These are phyloP conservation scores for Barnardius zonarius DNA, from an alignment of 2,113 vertebrate species.

Conservation along the genomic window DNA sequence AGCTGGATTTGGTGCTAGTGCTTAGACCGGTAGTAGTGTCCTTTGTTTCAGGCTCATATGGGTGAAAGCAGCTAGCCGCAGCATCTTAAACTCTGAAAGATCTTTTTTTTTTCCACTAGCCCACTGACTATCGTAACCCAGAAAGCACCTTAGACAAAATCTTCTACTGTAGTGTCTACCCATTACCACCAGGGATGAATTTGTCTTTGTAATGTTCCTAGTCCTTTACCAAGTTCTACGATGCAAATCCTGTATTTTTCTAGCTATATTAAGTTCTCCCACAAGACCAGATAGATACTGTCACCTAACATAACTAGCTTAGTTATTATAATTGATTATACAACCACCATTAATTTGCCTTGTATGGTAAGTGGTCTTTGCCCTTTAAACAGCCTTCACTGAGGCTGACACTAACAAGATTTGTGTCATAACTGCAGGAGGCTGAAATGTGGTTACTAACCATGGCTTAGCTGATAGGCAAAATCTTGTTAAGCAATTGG, in stretches of 20 bases:
- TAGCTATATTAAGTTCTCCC: not conserved
- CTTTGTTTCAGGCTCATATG: not conserved
- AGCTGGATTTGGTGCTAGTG: not conserved
- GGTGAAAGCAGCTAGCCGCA: not conserved
- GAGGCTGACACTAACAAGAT: not conserved
- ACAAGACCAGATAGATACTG: not conserved
- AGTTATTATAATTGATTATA: not conserved
- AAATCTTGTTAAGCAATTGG: not conserved
- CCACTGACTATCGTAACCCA: not conserved
- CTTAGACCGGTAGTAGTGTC: not conserved
- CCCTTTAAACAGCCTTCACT: not conserved
- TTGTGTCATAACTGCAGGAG: not conserved
- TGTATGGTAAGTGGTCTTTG: not conserved
- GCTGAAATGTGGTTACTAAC: not conserved
- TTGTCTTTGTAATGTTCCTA: not conserved
- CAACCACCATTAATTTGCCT: not conserved
- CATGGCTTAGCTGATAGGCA: not conserved
- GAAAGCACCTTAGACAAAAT: not conserved
- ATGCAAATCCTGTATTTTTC: not conserved
- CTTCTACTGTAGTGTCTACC: not conserved
- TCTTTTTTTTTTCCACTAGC: not conserved
- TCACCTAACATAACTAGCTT: not conserved
- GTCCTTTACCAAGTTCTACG: not conserved
- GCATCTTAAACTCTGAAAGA: not conserved
- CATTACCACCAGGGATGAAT: not conserved